Evolutionary conservation across 2,113 vertebrate species (phyloP), one percentile per base, ranked within the genome.

Genomic region (Cyphomyrus discorhynchus): DNA sequence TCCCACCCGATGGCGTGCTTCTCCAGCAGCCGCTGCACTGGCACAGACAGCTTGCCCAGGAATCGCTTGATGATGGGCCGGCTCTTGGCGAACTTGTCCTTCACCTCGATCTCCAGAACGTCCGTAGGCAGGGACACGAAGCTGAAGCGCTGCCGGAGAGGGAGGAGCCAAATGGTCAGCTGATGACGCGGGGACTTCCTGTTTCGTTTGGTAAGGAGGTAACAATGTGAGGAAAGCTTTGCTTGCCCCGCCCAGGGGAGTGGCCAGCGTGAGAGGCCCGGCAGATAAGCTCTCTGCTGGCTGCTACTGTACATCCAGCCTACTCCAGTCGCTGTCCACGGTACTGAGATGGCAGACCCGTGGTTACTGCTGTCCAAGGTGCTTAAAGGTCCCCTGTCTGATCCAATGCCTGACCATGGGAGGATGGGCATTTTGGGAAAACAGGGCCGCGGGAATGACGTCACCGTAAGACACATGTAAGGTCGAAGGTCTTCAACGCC

Each of bases 51-150:
- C 93, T 98, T 99, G 91, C 98, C 98, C 91, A 99, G 95, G 93
- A 99, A 99, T 66, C 98, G 97, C 53, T 98, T 99, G 95, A 99
- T 99, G 95, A 99, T 99, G 0, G 98, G 98, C 6, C 98, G 96
- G 92, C 98, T 99, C 93, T 99, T 99, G 84, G 98, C 97, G 92
- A 99, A 99, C 94, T 99, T 99, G 92, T 99, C 98, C 93, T 99
- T 99, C 91, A 99, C 98, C 94, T 99, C 98, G 62, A 99, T 98
- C 95, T 99, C 98, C 95, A 99, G 94, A 89, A 99, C 98, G 3
- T 99, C 98, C 8, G 98, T 99, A 58, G 98, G 98, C 90, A 99
- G 94, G 42, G 98, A 99, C 90, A 99, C 97, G 92, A 99, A 99
- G 94, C 94, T 98, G 95, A 98, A 99, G 87, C 96, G 95, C 98